Evolutionary conservation across 2,888 invertebrate genomes (phyloP), one percentile per base, ranked within the genome.

Genomic region (Mayetiola destructor): DNA sequence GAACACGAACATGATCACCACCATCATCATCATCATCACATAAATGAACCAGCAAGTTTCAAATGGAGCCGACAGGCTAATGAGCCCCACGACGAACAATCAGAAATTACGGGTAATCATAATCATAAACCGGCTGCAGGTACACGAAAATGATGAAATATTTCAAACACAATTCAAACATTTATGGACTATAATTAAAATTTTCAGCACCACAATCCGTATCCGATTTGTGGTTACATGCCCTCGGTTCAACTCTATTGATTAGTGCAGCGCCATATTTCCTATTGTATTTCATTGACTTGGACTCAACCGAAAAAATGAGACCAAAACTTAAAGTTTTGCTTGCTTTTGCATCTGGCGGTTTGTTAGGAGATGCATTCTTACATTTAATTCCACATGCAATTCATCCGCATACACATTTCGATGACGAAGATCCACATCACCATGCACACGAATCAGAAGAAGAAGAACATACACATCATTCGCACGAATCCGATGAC

Each of bases 311-410:
- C 29, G 80, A 84, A 57, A 85, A 88, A 65, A 86, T 89, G 69
- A 82, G 89, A 69, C 87, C 92, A 1, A 74, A 92, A 37, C 75
- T 97, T 8, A 97, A 96, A 74, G 80, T 96, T 59, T 76, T 95
- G 54, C 72, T 95, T 52, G 90, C 92, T 16, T 95, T 95, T 73
- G 95, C 94, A 1, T 92, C 94, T 1, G 93, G 95, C 42, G 93
- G 99, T 52, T 77, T 99, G 14, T 77, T 99, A 1, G 99, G 99
- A 8, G 99, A 99, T 76, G 97, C 99, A 0, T 99, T 99, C 72
- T 78, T 99, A 6, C 99, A 99, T 75, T 76, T 99, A 61, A 99
- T 99, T 67, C 99, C 99, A 1, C 99, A 99, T 73, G 95, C 99
- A 53, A 79, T 85, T 29, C 76, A 76, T 62, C 80, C 82, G 0